phyloP scores from a whole-genome alignment of 1,140 invertebrate species.

The Periplaneta americana region DNA sequence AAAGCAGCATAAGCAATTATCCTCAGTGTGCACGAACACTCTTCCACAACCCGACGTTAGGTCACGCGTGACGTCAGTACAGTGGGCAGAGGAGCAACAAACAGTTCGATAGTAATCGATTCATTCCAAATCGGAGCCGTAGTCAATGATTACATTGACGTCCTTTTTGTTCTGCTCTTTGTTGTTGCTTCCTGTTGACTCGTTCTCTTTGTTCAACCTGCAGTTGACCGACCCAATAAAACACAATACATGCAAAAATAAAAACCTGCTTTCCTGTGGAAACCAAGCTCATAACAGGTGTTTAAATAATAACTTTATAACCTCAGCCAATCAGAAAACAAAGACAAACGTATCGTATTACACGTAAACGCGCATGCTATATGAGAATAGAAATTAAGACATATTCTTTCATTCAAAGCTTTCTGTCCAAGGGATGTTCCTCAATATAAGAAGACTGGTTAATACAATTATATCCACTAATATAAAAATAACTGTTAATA shows the following conservation, averaged over 20 bases:
- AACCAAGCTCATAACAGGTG: too few relatives aligned
- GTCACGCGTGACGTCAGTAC: neutral
- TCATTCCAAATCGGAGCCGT: neutral
- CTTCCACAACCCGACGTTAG: neutral
- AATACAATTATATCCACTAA: too few relatives aligned
- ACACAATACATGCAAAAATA: neutral
- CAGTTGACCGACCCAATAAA: neutral
- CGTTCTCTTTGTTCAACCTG: neutral
- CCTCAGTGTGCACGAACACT: neutral
- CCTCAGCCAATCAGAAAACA: too few relatives aligned
- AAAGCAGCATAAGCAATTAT: neutral
- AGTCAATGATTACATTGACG: neutral
- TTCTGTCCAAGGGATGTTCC: too few relatives aligned
- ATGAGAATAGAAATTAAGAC: too few relatives aligned
- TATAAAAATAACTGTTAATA: too few relatives aligned
- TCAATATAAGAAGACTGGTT: too few relatives aligned
- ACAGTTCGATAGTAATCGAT: neutral
- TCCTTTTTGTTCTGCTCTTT: neutral
- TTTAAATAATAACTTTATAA: too few relatives aligned
- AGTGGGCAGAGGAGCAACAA: neutral
- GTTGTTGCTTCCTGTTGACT: neutral
- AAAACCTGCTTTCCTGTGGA: neutral
- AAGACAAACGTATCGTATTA: too few relatives aligned
- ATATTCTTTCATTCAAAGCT: too few relatives aligned
- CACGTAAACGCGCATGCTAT: too few relatives aligned